phyloP scores from a whole-genome alignment of 2,797 vertebrate species.

The Masticophis lateralis region DNA sequence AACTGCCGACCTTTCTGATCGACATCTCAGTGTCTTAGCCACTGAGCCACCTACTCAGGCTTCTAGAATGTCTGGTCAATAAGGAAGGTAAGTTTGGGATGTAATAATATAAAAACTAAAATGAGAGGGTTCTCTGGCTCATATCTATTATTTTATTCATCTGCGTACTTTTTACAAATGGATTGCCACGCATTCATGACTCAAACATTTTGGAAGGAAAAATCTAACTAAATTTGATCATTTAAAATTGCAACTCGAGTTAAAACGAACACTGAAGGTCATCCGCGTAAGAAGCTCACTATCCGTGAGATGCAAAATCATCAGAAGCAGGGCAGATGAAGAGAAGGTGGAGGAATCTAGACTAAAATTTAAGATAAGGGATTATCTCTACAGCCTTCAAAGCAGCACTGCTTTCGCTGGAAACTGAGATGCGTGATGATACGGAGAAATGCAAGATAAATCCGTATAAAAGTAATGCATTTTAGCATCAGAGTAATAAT shows the following conservation, averaged over 20 bases:
- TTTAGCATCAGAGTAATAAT: background rate
- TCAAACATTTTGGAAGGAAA: background rate
- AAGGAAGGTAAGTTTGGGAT: background rate
- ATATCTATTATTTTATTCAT: background rate
- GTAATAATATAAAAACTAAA: background rate
- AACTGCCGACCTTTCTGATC: too few species aligned
- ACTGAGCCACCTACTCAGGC: too few species aligned
- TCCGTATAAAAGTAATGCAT: constrained; percentile 9
- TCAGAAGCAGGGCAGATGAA: constrained; percentile 36
- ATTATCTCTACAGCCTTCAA: constrained; percentile 41
- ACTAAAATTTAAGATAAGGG: constrained; percentile 38
- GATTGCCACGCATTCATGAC: background rate
- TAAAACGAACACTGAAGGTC: constrained; percentile 10
- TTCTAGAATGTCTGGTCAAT: too few species aligned
- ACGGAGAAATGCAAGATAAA: constrained; percentile 28
- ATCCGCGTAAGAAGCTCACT: constrained; percentile 49
- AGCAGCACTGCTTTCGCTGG: constrained; percentile 24
- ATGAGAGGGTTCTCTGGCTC: too few species aligned
- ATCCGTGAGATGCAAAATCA: constrained; percentile 49
- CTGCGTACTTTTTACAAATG: background rate
- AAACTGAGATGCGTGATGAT: constrained; percentile 27
- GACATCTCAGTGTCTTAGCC: too few species aligned
- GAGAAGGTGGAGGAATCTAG: constrained; percentile 41
- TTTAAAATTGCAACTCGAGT: background rate
- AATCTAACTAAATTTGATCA: background rate